Evolutionary conservation across 35 echinoderm and acorn worm genomes (phyloP), one percentile per base, ranked within the genome.

Genomic region (Anneissia japonica): DNA sequence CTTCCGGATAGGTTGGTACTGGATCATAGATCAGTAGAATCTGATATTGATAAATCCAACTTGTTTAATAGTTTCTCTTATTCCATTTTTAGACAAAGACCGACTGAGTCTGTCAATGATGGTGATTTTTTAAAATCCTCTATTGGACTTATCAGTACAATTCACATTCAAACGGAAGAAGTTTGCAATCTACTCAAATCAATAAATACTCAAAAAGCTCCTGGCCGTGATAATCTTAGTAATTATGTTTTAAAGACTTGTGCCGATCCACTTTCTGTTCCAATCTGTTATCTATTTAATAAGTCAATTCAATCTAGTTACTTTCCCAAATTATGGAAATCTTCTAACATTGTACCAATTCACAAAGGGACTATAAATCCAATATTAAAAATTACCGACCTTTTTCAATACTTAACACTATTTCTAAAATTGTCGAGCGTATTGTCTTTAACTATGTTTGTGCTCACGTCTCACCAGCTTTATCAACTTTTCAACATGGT

Each of bases 311-410:
- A 64, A 26, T 64, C 51, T 64, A 23, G 51, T 64, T 64, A 64
- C 51, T 64, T 64, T 23, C 51, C 51, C 9, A 23, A 64, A 26
- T 23, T 34, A 11, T 83, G 81, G 36, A 55, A 83, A 56, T 51
- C 81, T 2, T 40, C 81, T 31, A 83, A 83, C 46, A 83, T 55
- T 83, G 41, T 83, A 19, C 38, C 81, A 37, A 55, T 83, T 28
- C 39, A 83, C 30, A 83, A 83, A 51, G 39, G 39, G 81, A 40
- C 17, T 46, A 1, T 10, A 83, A 34, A 82, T 32, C 3, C 4
- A 81, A 36, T 36, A 39, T 81, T 34, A 37, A 34, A 16, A 81
- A 81, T 36, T 4, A 81, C 34, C 34, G 6, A 81, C 37, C 79
- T 13, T 23, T 43, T 36, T 81, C 37, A 17, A 17, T 81, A 35